Percentiles rank a stretch among this genome's conserved stretches.
Evolutionary conservation across 2,888 invertebrate species (phyloP).

Genomic region (Cephus pulcher): DNA sequence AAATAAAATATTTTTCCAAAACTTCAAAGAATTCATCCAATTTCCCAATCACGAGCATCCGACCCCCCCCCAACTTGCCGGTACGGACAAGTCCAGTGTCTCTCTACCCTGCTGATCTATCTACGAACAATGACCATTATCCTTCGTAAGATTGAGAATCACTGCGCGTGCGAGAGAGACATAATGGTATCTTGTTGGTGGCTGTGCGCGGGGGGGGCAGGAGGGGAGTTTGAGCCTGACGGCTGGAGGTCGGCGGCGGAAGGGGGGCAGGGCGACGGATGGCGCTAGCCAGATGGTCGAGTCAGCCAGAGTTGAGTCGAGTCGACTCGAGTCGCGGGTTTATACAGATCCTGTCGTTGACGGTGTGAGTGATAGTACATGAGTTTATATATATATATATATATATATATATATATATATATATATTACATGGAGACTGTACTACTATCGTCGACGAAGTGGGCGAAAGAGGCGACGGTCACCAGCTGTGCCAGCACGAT

Average conservation of each 20-base stretch:
- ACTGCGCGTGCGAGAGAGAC: conserved; percentile 3
- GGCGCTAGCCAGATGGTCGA: conserved; percentile 44
- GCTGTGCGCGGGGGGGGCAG: background rate
- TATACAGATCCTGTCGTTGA: background rate
- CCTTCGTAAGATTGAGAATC: background rate
- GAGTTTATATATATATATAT: too few species aligned
- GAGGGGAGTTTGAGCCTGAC: conserved; percentile 6
- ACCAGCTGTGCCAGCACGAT: conserved; percentile 46
- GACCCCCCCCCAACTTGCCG: too few species aligned
- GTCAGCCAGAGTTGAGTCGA: too few species aligned
- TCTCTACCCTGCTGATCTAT: background rate
- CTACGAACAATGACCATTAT: background rate
- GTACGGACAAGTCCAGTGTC: background rate
- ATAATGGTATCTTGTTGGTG: conserved; percentile 1
- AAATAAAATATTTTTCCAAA: background rate
- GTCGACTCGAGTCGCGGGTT: background rate
- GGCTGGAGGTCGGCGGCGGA: background rate
- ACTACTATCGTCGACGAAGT: conserved; percentile 27
- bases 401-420: background rate
- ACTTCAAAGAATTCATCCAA: background rate
- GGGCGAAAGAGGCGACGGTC: conserved; percentile 43
- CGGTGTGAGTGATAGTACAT: background rate
- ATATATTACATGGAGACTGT: background rate
- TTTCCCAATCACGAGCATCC: background rate
- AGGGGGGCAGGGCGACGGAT: conserved; percentile 17